A percentile compares a stretch with the other conserved stretches of the same genome.
phyloP scores from a whole-genome alignment of 2,113 vertebrate species.

The Microtus montanus region DNA sequence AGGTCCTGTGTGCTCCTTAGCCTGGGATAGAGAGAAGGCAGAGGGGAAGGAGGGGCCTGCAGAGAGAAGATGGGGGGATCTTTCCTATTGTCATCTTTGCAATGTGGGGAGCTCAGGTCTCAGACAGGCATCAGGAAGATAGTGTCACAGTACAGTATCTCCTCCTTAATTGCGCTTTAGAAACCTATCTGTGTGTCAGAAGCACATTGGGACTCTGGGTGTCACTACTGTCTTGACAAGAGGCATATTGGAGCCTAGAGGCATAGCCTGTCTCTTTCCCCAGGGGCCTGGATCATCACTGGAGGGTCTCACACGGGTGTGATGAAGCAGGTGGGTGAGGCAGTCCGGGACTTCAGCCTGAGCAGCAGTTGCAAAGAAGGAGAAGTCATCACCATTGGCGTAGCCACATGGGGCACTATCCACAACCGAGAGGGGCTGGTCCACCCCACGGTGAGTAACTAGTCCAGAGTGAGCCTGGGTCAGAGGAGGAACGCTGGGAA shows the following conservation, averaged over 20 bases:
- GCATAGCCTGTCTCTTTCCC: not conserved
- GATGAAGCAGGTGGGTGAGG: slow-evolving; percentile 97
- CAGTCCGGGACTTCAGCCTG: slow-evolving; percentile 90
- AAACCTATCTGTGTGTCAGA: not conserved
- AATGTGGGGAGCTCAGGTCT: fast-evolving
- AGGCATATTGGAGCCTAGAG: fast-evolving
- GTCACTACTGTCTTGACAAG: fast-evolving
- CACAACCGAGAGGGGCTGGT: slow-evolving; percentile 90
- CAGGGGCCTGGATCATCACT: slow-evolving; percentile 98
- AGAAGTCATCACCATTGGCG: slow-evolving; percentile 92
- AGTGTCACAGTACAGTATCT: not conserved
- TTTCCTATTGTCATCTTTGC: not conserved
- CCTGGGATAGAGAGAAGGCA: not conserved
- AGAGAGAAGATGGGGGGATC: not conserved
- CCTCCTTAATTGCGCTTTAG: not conserved
- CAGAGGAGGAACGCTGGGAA: not conserved
- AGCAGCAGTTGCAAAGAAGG: slow-evolving; percentile 86
- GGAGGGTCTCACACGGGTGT: slow-evolving; percentile 95
- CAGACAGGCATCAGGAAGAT: too few relatives aligned
- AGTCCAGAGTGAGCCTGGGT: too few relatives aligned
- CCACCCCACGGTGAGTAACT: slow-evolving; percentile 80
- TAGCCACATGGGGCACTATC: slow-evolving; percentile 96
- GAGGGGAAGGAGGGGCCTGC: not conserved
- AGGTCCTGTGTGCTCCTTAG: not conserved
- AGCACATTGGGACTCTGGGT: not conserved